Percentiles rank a stretch among this genome's conserved stretches.
These are phyloP conservation scores for Synanthedon andrenaeformis DNA, from an alignment of 2,888 invertebrate genomes.

Conservation along the genomic window DNA sequence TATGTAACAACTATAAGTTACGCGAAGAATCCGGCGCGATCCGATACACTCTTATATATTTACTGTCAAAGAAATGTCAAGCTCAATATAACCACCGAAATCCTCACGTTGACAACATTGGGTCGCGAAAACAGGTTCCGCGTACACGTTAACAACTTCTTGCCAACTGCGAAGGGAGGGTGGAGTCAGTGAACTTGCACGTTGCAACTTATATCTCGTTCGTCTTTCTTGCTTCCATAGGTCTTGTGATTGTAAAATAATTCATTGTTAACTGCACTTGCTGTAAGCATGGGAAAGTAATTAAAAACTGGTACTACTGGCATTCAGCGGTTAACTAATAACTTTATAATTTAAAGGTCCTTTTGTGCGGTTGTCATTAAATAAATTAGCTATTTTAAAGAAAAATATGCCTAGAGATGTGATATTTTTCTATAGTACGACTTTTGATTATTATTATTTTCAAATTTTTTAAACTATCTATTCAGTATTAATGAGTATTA, in stretches of 20 bases:
- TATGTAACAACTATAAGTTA: constrained; percentile 58
- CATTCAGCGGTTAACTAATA: too few relatives aligned
- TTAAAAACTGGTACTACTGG: not conserved
- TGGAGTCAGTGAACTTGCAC: constrained; percentile 63
- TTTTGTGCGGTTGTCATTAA: too few relatives aligned
- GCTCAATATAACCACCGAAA: constrained; percentile 34
- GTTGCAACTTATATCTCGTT: constrained; percentile 53
- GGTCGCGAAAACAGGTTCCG: constrained; percentile 62
- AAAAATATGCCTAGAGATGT: too few relatives aligned
- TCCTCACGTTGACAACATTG: constrained; percentile 35
- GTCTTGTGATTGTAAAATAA: constrained; percentile 60
- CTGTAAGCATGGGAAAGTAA: constrained; percentile 7
- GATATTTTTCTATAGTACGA: too few relatives aligned
- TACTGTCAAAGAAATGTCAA: constrained; percentile 19
- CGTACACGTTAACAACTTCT: constrained; percentile 56
- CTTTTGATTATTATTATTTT: too few relatives aligned
- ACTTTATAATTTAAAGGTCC: too few relatives aligned
- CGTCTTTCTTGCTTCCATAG: constrained; percentile 42
- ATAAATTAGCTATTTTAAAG: too few relatives aligned
- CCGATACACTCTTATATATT: constrained; percentile 26
- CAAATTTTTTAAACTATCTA: too few relatives aligned
- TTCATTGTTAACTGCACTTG: constrained; percentile 24
- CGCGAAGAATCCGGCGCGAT: constrained; percentile 30
- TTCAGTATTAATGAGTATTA: too few relatives aligned
- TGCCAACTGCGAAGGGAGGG: constrained; percentile 58